Evolutionary conservation across 2,113 vertebrate genomes (phyloP).

Genomic region (Poeciliopsis prolifica): DNA sequence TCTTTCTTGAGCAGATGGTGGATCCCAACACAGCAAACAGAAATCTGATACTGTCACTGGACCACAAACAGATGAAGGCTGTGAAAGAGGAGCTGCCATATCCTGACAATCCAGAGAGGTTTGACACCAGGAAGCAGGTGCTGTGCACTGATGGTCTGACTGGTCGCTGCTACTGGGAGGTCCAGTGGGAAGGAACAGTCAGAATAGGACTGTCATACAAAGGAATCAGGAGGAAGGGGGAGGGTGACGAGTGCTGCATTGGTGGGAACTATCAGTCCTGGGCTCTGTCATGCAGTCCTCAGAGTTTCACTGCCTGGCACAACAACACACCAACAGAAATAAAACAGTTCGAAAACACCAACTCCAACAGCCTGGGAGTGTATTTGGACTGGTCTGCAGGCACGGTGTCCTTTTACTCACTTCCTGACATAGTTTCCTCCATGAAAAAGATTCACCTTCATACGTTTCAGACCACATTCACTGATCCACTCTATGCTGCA

Average conservation of each 20-base stretch:
- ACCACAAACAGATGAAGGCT: background rate
- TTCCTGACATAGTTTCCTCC: background rate
- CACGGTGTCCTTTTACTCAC: constrained; percentile 40
- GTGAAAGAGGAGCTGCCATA: constrained; percentile 21
- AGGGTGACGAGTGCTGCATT: constrained; percentile 9
- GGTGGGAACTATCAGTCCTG: constrained; percentile 46
- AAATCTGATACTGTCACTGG: constrained; percentile 21
- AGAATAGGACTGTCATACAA: constrained; percentile 35
- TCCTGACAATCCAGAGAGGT: constrained; percentile 39
- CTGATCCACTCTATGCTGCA: constrained; percentile 28
- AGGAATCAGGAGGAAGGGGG: constrained; percentile 25
- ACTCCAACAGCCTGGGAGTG: constrained; percentile 17
- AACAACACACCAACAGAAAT: background rate
- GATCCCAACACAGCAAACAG: constrained; percentile 36
- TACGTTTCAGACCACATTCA: constrained; percentile 44
- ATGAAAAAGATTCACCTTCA: constrained; percentile 7
- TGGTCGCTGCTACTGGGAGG: constrained; percentile 48
- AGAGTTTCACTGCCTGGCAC: constrained; percentile 40
- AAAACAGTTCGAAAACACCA: fast-evolving
- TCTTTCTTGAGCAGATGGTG: constrained; percentile 21
- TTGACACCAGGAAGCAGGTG: constrained; percentile 37
- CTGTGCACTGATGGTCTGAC: constrained; percentile 23
- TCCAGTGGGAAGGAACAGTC: constrained; percentile 21
- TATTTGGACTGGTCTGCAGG: constrained; percentile 46
- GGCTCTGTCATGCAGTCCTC: constrained; percentile 23